A percentile compares a stretch with the other conserved stretches of the same genome.
Evolutionary conservation across 2,797 vertebrate species (phyloP).

Genomic region (Diceros bicornis): DNA sequence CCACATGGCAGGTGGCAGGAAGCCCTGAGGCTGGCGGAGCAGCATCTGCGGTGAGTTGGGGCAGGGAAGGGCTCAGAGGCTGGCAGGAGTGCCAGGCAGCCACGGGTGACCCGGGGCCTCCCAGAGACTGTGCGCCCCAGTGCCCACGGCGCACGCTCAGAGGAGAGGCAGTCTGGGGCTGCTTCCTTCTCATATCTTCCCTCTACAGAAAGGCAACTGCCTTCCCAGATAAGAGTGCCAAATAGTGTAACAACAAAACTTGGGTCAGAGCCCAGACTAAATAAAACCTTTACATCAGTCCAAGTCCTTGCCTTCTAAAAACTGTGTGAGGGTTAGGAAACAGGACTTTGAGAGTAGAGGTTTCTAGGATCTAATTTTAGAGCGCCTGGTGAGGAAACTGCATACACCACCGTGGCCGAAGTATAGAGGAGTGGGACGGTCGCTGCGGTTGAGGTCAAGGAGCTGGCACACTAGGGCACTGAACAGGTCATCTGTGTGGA

Average conservation of each 20-base stretch:
- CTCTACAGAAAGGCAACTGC: background rate
- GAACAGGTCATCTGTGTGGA: background rate
- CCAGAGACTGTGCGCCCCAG: background rate
- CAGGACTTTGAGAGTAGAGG: background rate
- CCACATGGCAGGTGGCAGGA: background rate
- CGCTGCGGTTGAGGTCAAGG: background rate
- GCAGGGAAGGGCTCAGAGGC: background rate
- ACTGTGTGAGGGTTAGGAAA: background rate
- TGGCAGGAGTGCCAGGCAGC: background rate
- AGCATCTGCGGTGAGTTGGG: background rate
- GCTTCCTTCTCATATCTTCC: background rate
- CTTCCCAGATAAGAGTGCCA: background rate
- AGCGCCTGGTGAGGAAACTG: background rate
- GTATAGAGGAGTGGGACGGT: rapidly evolving
- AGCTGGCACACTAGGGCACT: background rate
- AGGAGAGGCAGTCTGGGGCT: background rate
- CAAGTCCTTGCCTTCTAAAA: background rate
- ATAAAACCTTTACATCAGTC: background rate
- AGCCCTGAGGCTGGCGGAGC: background rate
- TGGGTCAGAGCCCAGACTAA: background rate
- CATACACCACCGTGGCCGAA: background rate
- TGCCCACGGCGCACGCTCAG: rapidly evolving
- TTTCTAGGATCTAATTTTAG: background rate
- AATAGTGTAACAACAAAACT: background rate
- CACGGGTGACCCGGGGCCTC: background rate